Percentiles rank a stretch among this genome's conserved stretches.
Conservation (phyloP, 2,888 invertebrate species). For the Mechanitis mazaeus region DNA sequence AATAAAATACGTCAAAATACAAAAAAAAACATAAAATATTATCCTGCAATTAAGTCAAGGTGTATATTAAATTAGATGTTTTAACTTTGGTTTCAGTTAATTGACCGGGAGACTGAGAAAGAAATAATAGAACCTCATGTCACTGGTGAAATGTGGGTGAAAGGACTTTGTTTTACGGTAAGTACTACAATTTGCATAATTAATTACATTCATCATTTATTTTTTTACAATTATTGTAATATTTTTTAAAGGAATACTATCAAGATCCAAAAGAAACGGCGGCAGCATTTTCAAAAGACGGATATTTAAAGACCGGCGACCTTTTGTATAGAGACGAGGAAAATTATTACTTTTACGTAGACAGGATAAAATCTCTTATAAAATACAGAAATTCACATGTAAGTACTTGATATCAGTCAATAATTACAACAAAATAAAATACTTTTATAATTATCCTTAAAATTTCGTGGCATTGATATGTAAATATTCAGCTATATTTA, state of each 20-base stretch:
- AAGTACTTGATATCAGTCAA: conserved; percentile 25
- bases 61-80: no score
- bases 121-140: conserved; percentile 52
- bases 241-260: conserved; percentile 39
- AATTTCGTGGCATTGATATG: no score
- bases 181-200: conserved; percentile 23
- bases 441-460: no score
- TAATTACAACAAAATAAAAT: no score
- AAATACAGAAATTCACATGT: conserved; percentile 54
- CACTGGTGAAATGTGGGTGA: conserved; percentile 51
- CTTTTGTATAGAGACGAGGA: conserved; percentile 51
- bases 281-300: conserved; percentile 49
- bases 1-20: no score
- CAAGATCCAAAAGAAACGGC: conserved; percentile 52
- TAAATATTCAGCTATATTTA: no score
- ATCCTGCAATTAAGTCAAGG: no score
- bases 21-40: no score
- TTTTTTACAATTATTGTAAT: background rate
- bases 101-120: conserved; percentile 48
- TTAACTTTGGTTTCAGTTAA: conserved; percentile 43
- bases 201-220: background rate
- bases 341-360: conserved; percentile 51
- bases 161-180: conserved; percentile 47
- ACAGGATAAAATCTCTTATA: conserved; percentile 54
- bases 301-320: conserved; percentile 60